Conservation (phyloP, 2,888 invertebrate genomes). For the Tortricodes alternella region DNA sequence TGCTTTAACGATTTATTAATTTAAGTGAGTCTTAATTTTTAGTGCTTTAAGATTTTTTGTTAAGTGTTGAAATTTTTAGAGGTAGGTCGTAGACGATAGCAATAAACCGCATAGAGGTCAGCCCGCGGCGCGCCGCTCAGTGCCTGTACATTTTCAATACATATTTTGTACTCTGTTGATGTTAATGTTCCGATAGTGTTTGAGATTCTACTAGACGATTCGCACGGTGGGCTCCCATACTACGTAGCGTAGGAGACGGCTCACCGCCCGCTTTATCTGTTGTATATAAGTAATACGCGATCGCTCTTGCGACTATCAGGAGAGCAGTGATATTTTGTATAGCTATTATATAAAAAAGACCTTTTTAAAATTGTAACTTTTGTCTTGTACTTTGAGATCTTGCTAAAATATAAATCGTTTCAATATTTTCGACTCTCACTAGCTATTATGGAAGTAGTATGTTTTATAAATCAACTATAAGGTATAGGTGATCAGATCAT, state of each 20-base stretch:
- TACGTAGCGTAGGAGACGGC: slow-evolving; percentile 45
- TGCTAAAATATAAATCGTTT: slow-evolving; percentile 41
- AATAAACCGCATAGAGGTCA: slow-evolving; percentile 55
- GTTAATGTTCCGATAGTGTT: slow-evolving; percentile 39
- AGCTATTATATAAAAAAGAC: slow-evolving; percentile 57
- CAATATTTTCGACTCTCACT: slow-evolving; percentile 53
- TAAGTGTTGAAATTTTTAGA: slow-evolving; percentile 71
- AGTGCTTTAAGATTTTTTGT: slow-evolving; percentile 57
- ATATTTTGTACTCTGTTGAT: slow-evolving; percentile 49
- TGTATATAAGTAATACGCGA: slow-evolving; percentile 53
- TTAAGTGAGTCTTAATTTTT: slow-evolving; percentile 52
- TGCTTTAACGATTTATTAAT: slow-evolving; percentile 39
- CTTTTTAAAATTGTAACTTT: slow-evolving; percentile 44
- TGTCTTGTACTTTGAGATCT: slow-evolving; percentile 55
- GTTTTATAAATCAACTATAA: slow-evolving; percentile 48
- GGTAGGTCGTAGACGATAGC: slow-evolving; percentile 68
- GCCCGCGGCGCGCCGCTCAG: slow-evolving; percentile 37
- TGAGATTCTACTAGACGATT: slow-evolving; percentile 45
- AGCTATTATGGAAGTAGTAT: slow-evolving; percentile 66
- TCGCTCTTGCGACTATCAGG: slow-evolving; percentile 69
- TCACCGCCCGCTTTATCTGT: slow-evolving; percentile 37
- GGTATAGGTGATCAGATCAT: slow-evolving; percentile 39
- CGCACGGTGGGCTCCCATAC: slow-evolving; percentile 53
- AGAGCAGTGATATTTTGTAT: slow-evolving; percentile 78
- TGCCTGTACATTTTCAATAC: slow-evolving; percentile 41